Evolutionary conservation across 2,113 vertebrate genomes (phyloP), one percentile per base, ranked within the genome.

Genomic region (Semicossyphus pulcher): DNA sequence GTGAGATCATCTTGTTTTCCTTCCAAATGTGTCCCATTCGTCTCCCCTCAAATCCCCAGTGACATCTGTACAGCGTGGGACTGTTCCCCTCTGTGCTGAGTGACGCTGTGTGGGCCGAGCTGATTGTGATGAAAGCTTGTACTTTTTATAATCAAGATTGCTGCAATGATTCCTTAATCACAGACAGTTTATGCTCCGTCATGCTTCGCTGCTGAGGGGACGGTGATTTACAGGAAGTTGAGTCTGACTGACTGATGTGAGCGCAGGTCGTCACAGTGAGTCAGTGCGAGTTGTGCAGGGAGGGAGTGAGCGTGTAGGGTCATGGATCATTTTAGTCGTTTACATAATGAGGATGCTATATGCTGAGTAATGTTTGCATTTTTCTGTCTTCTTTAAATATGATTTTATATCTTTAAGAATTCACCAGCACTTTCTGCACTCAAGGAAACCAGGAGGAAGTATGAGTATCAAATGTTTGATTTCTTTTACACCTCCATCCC

Each of bases 211-310:
- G 34, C 54, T 65, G 45, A 72, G 48, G 25, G n/a, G 11, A 16
- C 36, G 36, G 26, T n/a, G 31, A 34, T 68, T 37, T 39, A 1
- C 12, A 28, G 51, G 66, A 70, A 78, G 34, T 26, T 20, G 51
- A 56, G 48, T 18, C n/a, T 10, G 15, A 61, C 41, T 61, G 61
- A 69, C 49, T 61, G 4, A 56, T 2, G 23, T n/a, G 26, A 15
- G 14, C 42, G 11, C 37, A 42, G 51, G 60, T 70, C 54, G 53
- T 77, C 51, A 11, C 28, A 42, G 4, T 72, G 52, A 78, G 47
- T 65, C 61, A 76, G 54, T 4, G 10, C 45, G 34, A 78, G 21
- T 57, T 0, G 2, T 29, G 20, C 2, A 49, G 18, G 37, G 39
- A 47, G 25, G 52, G 18, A 4, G 4, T 62, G 75, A 51, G 51